Conservation (phyloP, 2,113 vertebrate genomes). For the Agapornis roseicollis region DNA sequence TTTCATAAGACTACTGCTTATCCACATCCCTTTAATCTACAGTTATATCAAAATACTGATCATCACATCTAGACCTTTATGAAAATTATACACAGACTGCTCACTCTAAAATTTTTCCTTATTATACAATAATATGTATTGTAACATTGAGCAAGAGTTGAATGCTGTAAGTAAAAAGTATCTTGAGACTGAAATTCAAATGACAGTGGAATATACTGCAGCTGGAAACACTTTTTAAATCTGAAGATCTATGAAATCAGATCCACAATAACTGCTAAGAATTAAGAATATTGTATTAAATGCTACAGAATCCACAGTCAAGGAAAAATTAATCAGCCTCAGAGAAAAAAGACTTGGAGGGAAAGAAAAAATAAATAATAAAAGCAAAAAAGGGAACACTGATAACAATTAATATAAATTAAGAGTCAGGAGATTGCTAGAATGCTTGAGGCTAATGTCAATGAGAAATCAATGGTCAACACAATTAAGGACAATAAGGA, state of each 20-base stretch:
- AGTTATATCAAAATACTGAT: background rate
- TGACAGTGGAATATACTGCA: background rate
- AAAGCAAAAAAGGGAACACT: background rate
- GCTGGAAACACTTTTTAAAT: background rate
- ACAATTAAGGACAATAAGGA: constrained; percentile 56
- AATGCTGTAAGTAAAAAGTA: background rate
- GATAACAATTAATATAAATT: constrained; percentile 53
- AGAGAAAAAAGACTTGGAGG: background rate
- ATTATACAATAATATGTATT: background rate
- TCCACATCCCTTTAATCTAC: background rate
- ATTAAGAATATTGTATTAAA: background rate
- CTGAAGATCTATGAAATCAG: background rate
- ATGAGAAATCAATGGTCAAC: constrained; percentile 55
- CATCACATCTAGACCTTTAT: background rate
- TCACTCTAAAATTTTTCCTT: background rate
- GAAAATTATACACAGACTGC: background rate
- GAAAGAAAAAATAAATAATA: constrained; percentile 12
- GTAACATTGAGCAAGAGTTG: background rate
- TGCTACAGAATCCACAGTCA: background rate
- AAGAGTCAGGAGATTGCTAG: constrained; percentile 7
- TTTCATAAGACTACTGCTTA: constrained; percentile 17
- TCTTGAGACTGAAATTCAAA: background rate
- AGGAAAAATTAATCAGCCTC: background rate
- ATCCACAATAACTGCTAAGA: background rate
- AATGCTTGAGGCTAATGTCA: constrained; percentile 14